Conservation (phyloP, 2,113 vertebrate genomes). For the Salvelinus alpinus region DNA sequence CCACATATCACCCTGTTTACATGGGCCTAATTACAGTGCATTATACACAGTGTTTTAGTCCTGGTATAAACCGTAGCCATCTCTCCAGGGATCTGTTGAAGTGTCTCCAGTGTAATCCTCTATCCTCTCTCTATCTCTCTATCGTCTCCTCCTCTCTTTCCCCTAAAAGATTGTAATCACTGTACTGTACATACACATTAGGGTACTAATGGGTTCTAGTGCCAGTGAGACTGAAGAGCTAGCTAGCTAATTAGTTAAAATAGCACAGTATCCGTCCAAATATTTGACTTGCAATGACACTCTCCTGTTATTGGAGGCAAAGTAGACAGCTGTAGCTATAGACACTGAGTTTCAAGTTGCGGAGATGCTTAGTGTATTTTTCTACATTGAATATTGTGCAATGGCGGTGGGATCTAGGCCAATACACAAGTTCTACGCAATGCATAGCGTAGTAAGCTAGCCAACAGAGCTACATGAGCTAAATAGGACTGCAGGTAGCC, state of each 20-base stretch:
- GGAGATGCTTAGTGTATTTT: neutral
- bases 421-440: neutral
- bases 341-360: neutral
- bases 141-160: constrained; percentile 7
- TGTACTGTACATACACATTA: constrained; percentile 30
- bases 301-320: neutral
- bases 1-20: neutral
- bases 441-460: too few relatives aligned
- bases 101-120: constrained; percentile 3
- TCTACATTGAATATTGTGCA: neutral
- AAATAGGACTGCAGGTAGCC: too few relatives aligned
- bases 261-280: constrained; percentile 42
- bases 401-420: neutral
- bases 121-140: neutral
- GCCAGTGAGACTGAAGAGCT: constrained; percentile 34
- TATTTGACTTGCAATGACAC: constrained; percentile 48
- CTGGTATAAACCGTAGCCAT: neutral
- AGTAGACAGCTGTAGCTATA: neutral
- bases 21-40: neutral
- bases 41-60: too few relatives aligned
- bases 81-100: constrained; percentile 3
- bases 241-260: constrained; percentile 13
- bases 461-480: too few relatives aligned
- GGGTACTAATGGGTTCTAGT: constrained; percentile 34
- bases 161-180: constrained; percentile 44